Evolutionary conservation across 2,113 vertebrate species (phyloP), one percentile per base, ranked within the genome.

Genomic region (Phylloscopus trochiloides): DNA sequence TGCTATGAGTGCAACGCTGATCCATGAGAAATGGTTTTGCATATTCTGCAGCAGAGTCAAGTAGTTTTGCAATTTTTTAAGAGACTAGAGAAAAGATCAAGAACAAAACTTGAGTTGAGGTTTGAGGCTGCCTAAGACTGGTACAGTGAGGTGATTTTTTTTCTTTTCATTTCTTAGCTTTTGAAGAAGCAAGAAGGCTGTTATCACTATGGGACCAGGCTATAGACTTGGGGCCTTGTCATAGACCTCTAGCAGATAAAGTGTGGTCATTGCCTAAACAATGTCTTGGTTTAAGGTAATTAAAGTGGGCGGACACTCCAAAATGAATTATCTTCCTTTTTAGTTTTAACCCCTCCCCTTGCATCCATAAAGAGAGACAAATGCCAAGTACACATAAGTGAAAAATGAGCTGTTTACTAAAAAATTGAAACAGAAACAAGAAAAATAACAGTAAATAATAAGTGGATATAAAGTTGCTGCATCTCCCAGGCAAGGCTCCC

Each of bases 241-340:
- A 3, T 1, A 59, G 73, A 16, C 22, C 12, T 77, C 47, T 24
- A 34, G 22, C 29, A 89, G 42, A 68, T 50, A 22, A 65, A 65
- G 17, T 24, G 7, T 12, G 36, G 10, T 73, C 70, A 45, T 54
- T 70, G 14, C 25, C 50, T 61, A 65, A 72, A 57, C 4, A 19
- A 18, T 16, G 2, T 38, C 26, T 67, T 38, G 28, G 17, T 68
- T 68, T 76, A 32, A 28, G 9, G 13, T 6, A 32, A 10, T 52
- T 51, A 26, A 52, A 32, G 9, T 12, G 14, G 5, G 14, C 0
- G 0, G 21, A 51, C 7, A 22, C 10, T 32, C 14, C 14, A 36
- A 45, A 59, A 38, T 59, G 0, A 28, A 18, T 43, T 26, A 43
- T 9, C 9, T 36, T 26, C 12, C 7, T 25, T 76, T 59, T 45